phyloP scores from a whole-genome alignment of 2,113 vertebrate species.

The Vanacampus margaritifer region DNA sequence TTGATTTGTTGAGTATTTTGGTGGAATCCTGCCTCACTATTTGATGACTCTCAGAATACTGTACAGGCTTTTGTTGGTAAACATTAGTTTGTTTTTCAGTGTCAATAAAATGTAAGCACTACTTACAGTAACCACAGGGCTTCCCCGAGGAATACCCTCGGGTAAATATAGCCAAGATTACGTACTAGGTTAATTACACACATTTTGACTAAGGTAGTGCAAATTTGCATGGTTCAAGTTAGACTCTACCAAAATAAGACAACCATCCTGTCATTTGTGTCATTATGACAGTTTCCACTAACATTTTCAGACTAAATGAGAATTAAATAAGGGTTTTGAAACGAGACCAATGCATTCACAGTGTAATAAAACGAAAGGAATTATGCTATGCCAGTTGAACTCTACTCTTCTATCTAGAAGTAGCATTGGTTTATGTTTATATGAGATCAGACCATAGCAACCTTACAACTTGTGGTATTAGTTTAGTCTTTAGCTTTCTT shows the following conservation, averaged over 20 bases:
- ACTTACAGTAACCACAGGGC: conserved; percentile 37
- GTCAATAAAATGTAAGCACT: conserved; percentile 31
- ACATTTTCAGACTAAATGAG: conserved; percentile 21
- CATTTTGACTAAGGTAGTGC: conserved; percentile 24
- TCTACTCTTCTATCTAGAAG: conserved; percentile 16
- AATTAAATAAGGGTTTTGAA: conserved; percentile 19
- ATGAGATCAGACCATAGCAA: conserved; percentile 17
- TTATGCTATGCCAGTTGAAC: conserved; percentile 14
- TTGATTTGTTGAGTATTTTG: conserved; percentile 4
- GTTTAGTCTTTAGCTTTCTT: conserved; percentile 31
- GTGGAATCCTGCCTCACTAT: conserved; percentile 2
- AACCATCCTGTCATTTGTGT: conserved; percentile 47
- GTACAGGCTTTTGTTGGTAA: conserved; percentile 47
- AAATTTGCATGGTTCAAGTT: conserved; percentile 24
- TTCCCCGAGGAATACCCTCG: conserved; percentile 50
- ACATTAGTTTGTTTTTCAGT: conserved; percentile 46
- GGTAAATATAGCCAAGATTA: conserved; percentile 17
- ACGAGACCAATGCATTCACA: conserved; percentile 1
- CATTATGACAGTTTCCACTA: conserved; percentile 18
- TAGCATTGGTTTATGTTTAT: conserved; percentile 36
- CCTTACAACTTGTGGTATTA: conserved; percentile 19
- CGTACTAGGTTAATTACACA: conserved; percentile 31
- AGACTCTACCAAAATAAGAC: conserved; percentile 31
- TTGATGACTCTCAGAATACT: background rate
- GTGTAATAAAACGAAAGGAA: conserved; percentile 15